Evolutionary conservation across 2,113 vertebrate species (phyloP).

Genomic region (Grammomys dolichurus): DNA sequence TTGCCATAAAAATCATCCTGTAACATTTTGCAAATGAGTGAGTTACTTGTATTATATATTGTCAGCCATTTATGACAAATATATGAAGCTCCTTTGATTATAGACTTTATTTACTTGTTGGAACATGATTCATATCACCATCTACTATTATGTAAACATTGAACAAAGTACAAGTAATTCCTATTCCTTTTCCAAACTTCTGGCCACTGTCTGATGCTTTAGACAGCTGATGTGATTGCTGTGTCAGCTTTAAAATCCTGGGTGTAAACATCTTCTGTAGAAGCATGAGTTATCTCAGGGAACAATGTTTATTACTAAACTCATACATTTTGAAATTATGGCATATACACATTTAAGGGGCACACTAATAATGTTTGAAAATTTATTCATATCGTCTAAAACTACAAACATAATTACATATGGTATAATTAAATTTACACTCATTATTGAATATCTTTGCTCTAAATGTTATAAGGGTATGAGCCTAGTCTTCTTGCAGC

Average conservation of each 20-base stretch:
- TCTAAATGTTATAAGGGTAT: neutral
- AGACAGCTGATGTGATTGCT: neutral
- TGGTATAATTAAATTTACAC: neutral
- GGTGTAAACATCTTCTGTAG: neutral
- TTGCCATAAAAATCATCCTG: no score
- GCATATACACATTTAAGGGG: neutral
- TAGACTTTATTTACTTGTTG: neutral
- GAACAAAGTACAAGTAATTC: neutral
- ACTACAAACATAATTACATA: neutral
- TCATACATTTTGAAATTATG: neutral
- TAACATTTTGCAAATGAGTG: neutral
- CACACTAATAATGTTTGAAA: neutral
- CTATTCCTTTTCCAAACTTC: neutral
- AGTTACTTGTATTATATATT: neutral
- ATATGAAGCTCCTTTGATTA: neutral
- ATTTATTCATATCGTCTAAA: neutral
- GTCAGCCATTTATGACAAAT: neutral
- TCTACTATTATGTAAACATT: neutral
- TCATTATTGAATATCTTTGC: neutral
- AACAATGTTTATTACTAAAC: neutral
- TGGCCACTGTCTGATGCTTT: neutral
- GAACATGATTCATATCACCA: neutral
- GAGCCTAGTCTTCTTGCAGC: neutral
- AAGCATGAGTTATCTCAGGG: neutral
- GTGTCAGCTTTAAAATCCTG: neutral